These are phyloP conservation scores for Lysiphlebus fabarum DNA, from an alignment of 1,140 invertebrate species.

Conservation along the genomic window DNA sequence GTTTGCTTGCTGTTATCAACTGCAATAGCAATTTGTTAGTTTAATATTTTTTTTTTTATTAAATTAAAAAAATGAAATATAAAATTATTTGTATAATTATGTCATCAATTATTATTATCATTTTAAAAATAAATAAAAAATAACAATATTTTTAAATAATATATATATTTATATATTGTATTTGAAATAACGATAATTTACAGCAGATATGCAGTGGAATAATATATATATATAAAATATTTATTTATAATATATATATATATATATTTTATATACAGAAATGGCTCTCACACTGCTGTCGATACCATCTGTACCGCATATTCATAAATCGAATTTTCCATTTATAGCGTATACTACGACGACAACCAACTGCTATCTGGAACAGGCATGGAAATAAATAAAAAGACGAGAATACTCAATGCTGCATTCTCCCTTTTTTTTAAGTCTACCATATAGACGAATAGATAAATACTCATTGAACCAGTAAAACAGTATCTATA, in stretches of 20 bases:
- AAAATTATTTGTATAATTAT: no score
- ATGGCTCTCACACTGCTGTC: conserved; percentile 11
- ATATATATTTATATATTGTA: not conserved
- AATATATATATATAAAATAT: no score
- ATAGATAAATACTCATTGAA: conserved; percentile 9
- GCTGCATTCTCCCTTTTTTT: not conserved
- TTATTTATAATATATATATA: no score
- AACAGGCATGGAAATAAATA: conserved; percentile 14
- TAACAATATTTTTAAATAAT: not conserved
- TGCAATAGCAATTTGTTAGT: no score
- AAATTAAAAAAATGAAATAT: no score
- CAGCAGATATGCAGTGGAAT: no score
- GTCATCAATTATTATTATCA: no score
- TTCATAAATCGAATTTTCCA: conserved; percentile 17
- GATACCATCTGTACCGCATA: conserved; percentile 17
- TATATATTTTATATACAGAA: conserved; percentile 3
- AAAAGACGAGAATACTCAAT: not conserved
- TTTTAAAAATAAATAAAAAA: no score
- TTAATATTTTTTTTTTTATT: no score
- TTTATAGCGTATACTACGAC: conserved; percentile 5
- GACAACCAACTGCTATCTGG: conserved; percentile 12
- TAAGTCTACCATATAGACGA: not conserved
- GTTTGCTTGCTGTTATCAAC: no score
- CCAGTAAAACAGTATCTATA: no score
- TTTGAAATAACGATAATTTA: no score